Evolutionary conservation across 1,140 invertebrate genomes (phyloP), one percentile per base, ranked within the genome.

Genomic region (Paramacrobiotus metropolitanus): DNA sequence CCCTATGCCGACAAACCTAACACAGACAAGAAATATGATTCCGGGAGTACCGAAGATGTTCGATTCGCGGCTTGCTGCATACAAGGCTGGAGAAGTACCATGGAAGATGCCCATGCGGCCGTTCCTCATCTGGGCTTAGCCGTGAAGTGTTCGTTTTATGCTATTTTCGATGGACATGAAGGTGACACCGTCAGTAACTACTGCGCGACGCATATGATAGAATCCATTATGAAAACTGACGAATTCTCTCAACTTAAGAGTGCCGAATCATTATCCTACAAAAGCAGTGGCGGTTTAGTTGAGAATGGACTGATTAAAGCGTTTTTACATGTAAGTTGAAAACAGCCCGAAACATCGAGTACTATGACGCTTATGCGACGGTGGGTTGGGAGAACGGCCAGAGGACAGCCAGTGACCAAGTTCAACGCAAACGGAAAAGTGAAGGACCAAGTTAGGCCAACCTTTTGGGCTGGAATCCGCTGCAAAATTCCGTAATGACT

Each of bases 71-170:
- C 96, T 66, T 83, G 86, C 66, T 87, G 84, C 65, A 95, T 96
- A 91, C 80, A 98, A 73, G 94, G 94, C 40, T 99, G 94, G 94
- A 79, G 94, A 62, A 83, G 90, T 67, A 91, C 96, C 72, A 94
- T 93, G 90, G 94, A 98, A 73, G 94, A 99, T 77, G 90, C 92
- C 48, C 93, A 98, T 71, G 81, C 82, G 74, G 90, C 88, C 40
- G 68, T 77, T 59, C 69, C 79, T 55, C 68, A 15, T 67, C 70
- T 65, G 55, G 60, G 2, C 34, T n/a, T n/a, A n/a, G n/a, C n/a
- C n/a, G n/a, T n/a, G n/a, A n/a, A n/a, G n/a, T n/a, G n/a, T 89
- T 92, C 88, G 59, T 97, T 96, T 73, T 99, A 98, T 77, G 94
- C 88, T 1, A 90, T 99, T 1, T 98, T 97, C 73, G 94, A 99